These are phyloP conservation scores for Cossypha heuglini DNA, from an alignment of 2,797 vertebrate genomes.

Conservation along the genomic window DNA sequence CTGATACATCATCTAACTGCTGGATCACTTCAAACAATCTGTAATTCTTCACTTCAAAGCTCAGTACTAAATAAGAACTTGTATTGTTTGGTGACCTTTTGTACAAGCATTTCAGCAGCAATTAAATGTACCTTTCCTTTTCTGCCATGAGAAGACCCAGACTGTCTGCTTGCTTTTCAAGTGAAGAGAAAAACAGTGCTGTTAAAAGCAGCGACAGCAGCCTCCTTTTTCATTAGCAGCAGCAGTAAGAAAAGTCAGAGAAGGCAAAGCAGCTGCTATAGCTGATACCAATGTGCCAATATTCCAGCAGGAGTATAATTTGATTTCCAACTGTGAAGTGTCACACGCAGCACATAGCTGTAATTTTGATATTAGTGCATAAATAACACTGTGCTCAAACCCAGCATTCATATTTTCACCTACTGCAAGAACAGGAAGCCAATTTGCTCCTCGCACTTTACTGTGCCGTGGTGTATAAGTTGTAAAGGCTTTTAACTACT, in stretches of 20 bases:
- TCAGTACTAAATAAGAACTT: slow-evolving; percentile 67
- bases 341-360: slow-evolving; percentile 59
- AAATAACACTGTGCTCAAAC: slow-evolving; percentile 59
- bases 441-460: slow-evolving; percentile 46
- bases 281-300: slow-evolving; percentile 68
- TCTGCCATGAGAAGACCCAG: slow-evolving; percentile 41
- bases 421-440: slow-evolving; percentile 48
- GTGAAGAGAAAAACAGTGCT: slow-evolving; percentile 52
- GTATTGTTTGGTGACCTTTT: slow-evolving; percentile 73
- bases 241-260: slow-evolving; percentile 46
- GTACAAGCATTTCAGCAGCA: slow-evolving; percentile 71
- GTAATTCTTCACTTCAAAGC: slow-evolving; percentile 70
- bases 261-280: slow-evolving; percentile 56
- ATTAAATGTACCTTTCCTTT: slow-evolving; percentile 67
- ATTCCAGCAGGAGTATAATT: slow-evolving; percentile 68
- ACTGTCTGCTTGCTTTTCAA: slow-evolving; percentile 61
- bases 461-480: not conserved
- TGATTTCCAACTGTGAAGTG: slow-evolving; percentile 72
- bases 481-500: slow-evolving; percentile 19
- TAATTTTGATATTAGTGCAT: slow-evolving; percentile 72
- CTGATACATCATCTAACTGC: slow-evolving; percentile 31
- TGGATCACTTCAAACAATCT: slow-evolving; percentile 44
- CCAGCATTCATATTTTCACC: slow-evolving; percentile 64
- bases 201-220: slow-evolving; percentile 13
- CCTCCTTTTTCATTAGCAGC: slow-evolving; percentile 59